A percentile compares a stretch with the other conserved stretches of the same genome.
These are phyloP conservation scores for Anneissia japonica DNA, from an alignment of 35 echinoderm and acorn worm species.

Conservation along the genomic window DNA sequence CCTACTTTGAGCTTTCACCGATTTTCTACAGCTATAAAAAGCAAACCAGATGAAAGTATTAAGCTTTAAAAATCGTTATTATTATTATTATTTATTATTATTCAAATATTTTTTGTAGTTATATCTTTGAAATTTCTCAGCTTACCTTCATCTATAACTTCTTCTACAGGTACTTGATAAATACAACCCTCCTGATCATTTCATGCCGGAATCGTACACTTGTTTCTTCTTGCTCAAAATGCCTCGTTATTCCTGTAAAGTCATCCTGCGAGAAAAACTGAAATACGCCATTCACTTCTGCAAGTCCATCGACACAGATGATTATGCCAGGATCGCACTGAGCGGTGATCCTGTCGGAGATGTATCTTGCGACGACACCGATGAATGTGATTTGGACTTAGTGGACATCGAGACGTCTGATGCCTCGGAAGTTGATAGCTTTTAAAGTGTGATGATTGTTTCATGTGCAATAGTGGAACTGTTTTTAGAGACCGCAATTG, in stretches of 20 bases:
- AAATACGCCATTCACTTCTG: conserved; percentile 99
- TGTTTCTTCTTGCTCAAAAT: conserved; percentile 98
- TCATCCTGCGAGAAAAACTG: conserved; percentile 87
- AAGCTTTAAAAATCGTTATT: background rate
- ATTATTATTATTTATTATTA: too few species aligned
- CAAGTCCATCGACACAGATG: conserved; percentile 99
- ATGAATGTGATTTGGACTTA: conserved; percentile 65
- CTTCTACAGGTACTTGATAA: conserved; percentile 82
- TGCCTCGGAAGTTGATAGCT: background rate
- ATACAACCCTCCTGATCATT: conserved; percentile 96
- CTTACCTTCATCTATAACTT: too few species aligned
- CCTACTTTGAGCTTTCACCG: too few species aligned
- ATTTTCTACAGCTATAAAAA: too few species aligned
- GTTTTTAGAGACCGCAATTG: too few species aligned
- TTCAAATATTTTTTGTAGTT: background rate
- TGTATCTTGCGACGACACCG: conserved; percentile 72
- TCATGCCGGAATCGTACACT: conserved; percentile 99
- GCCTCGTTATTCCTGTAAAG: conserved; percentile 90
- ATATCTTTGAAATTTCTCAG: too few species aligned
- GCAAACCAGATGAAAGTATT: background rate
- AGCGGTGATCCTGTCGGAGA: conserved; percentile 79
- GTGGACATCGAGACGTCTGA: conserved; percentile 15
- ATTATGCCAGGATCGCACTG: conserved; percentile 92
- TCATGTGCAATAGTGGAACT: background rate
- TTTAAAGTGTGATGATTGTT: background rate